A percentile compares a stretch with the other conserved stretches of the same genome.
Evolutionary conservation across 2,888 invertebrate species (phyloP).

Genomic region (Caenorhabditis japonica): DNA sequence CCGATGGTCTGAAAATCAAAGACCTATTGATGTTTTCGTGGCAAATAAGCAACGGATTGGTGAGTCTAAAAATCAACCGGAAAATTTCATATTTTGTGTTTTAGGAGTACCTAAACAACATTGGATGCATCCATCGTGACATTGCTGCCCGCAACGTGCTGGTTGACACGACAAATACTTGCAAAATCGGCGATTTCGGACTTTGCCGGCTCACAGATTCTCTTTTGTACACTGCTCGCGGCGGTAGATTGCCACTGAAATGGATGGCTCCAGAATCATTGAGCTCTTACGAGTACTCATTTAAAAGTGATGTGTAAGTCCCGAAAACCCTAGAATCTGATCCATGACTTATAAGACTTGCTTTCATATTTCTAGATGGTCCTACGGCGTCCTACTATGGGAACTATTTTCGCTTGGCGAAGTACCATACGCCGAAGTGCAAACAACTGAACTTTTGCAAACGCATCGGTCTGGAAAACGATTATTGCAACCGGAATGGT

Average conservation of each 20-base stretch:
- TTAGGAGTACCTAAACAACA: slow-evolving; percentile 67
- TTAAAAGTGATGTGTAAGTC: slow-evolving; percentile 71
- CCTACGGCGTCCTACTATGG: slow-evolving; percentile 70
- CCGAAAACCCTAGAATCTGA: too few species aligned
- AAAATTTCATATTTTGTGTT: slow-evolving; percentile 7
- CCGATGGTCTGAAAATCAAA: slow-evolving; percentile 64
- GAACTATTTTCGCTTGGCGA: slow-evolving; percentile 72
- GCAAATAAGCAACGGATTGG: slow-evolving; percentile 72
- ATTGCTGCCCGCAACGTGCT: slow-evolving; percentile 72
- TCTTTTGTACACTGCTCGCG: slow-evolving; percentile 70
- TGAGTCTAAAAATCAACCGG: slow-evolving; percentile 34
- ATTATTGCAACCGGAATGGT: slow-evolving; percentile 64
- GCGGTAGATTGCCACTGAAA: slow-evolving; percentile 70
- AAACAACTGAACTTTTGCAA: slow-evolving; percentile 64
- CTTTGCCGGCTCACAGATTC: slow-evolving; percentile 71
- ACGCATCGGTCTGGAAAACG: slow-evolving; percentile 65
- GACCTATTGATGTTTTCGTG: slow-evolving; percentile 70
- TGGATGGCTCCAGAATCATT: slow-evolving; percentile 74
- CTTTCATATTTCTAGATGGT: slow-evolving; percentile 61
- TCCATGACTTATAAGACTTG: neutral
- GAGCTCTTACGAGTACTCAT: slow-evolving; percentile 67
- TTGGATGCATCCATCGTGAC: slow-evolving; percentile 73
- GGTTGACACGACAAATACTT: slow-evolving; percentile 60
- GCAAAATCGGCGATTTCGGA: slow-evolving; percentile 74
- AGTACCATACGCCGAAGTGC: slow-evolving; percentile 67